Conservation (phyloP, 2,888 invertebrate genomes). For the Eristalis arbustorum region DNA sequence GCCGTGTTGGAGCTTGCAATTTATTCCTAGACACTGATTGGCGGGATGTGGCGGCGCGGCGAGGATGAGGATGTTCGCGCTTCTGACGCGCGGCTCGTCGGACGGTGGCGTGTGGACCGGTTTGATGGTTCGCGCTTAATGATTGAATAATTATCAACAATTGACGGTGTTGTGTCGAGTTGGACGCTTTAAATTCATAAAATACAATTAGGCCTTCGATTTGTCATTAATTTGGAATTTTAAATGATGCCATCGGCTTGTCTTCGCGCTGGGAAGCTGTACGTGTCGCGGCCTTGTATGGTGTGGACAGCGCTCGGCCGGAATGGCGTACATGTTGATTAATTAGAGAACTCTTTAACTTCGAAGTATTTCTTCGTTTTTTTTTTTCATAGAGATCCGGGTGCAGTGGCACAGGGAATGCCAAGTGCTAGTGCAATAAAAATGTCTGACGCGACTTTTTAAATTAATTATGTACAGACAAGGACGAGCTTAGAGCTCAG, state of each 20-base stretch:
- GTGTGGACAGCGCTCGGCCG: not conserved
- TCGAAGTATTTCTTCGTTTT: not conserved
- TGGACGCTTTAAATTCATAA: conserved; percentile 65
- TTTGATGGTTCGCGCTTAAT: conserved; percentile 57
- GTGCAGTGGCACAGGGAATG: not conserved
- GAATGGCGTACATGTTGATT: conserved; percentile 16
- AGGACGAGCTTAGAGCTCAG: not conserved
- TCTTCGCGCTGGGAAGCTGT: not conserved
- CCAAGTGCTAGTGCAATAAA: not conserved
- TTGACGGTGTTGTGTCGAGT: conserved; percentile 65
- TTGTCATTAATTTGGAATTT: conserved; percentile 70
- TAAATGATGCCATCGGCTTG: conserved; percentile 55
- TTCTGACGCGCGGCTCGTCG: conserved; percentile 40
- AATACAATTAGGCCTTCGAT: conserved; percentile 70
- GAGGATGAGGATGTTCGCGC: conserved; percentile 27
- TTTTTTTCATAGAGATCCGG: not conserved
- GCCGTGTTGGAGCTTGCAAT: conserved; percentile 1
- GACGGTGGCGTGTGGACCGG: not conserved
- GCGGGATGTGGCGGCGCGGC: not conserved
- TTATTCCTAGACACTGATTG: conserved; percentile 44
- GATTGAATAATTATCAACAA: conserved; percentile 69
- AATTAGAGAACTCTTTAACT: conserved; percentile 28
- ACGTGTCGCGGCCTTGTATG: conserved; percentile 23
- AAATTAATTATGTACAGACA: not conserved
- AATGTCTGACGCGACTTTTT: not conserved